Evolutionary conservation across 2,797 vertebrate species (phyloP).

Genomic region (Myotis planiceps): DNA sequence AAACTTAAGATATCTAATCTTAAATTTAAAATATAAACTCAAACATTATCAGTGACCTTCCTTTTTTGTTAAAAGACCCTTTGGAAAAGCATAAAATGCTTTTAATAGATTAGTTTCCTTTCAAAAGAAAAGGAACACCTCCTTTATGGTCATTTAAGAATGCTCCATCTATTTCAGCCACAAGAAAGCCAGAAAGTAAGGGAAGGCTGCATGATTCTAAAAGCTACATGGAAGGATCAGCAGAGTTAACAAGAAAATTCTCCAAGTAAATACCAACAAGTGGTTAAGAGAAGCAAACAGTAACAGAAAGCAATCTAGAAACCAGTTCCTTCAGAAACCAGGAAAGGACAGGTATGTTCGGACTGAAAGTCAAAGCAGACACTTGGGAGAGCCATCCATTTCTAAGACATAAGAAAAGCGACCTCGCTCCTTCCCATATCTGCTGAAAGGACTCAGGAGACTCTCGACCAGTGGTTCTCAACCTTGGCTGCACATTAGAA

Average conservation of each 20-base stretch:
- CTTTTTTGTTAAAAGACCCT: neutral
- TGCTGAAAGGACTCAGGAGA: neutral
- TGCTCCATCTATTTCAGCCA: neutral
- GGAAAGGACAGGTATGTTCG: neutral
- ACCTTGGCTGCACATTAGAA: no score
- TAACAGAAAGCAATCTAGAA: neutral
- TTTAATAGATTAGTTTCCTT: neutral
- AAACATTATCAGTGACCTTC: neutral
- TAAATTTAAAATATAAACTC: conserved; percentile 32
- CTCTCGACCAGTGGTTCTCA: neutral
- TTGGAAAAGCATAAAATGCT: conserved; percentile 27
- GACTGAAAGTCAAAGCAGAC: neutral
- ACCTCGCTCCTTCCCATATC: neutral
- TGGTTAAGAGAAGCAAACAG: neutral
- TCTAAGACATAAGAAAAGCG: conserved; percentile 14
- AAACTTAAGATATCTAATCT: conserved; percentile 1
- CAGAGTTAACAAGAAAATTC: neutral
- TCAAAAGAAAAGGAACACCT: neutral
- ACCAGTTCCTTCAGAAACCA: neutral
- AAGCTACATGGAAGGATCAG: neutral
- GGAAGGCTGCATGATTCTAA: neutral
- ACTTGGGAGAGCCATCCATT: neutral
- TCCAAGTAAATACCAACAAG: neutral
- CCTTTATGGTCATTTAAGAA: conserved; percentile 8
- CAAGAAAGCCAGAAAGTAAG: neutral